Base-by-base conservation (phyloP, 2,113 vertebrate species). In the Ameiurus melas region DNA sequence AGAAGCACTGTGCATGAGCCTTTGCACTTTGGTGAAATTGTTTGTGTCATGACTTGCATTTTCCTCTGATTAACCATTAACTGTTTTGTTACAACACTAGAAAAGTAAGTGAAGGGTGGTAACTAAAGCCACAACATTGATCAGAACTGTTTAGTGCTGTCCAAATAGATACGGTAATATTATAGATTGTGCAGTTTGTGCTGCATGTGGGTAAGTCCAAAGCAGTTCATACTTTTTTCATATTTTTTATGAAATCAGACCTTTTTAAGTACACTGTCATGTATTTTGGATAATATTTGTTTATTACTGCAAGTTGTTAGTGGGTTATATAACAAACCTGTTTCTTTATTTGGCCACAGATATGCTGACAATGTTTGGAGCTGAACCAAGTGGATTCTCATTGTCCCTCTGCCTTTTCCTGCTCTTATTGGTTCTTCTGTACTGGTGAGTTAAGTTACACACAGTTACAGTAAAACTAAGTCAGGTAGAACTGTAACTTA, bases 341-440 rank as follows among this genome's bases (percentile, higher is more conserved):
- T 25, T 57, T 22, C 94, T 94, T 92, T 91, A 93, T 77, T 43
- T 14, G 33, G 30, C 51, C 71, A 95, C 95, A 94, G 93, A 94
- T 79, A 66, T 92, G 90, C 87, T 93, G 89, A 92, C 91, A 53
- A 58, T 93, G 51, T 91, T 91, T 62, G 89, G 89, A 39, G 12
- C 86, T 10, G 94, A 95, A 80, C 55, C 84, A 84, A 94, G 78
- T 33, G 86, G 93, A 9, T 75, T 87, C 66, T 83, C 91, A 1
- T 88, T 96, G 84, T 95, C 95, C 0, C 17, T 97, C 90, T 90
- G 94, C 82, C 93, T 98, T 89, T 86, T 94, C 3, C 47, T 86
- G 0, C 73, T 96, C 81, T 94, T 97, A 87, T 30, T 97, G 60
- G 92, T 92, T 83, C 95, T 98, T 86, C 95, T 98, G 10, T 97